phyloP scores from a whole-genome alignment of 2,797 vertebrate species.

The Megalops cyprinoides region DNA sequence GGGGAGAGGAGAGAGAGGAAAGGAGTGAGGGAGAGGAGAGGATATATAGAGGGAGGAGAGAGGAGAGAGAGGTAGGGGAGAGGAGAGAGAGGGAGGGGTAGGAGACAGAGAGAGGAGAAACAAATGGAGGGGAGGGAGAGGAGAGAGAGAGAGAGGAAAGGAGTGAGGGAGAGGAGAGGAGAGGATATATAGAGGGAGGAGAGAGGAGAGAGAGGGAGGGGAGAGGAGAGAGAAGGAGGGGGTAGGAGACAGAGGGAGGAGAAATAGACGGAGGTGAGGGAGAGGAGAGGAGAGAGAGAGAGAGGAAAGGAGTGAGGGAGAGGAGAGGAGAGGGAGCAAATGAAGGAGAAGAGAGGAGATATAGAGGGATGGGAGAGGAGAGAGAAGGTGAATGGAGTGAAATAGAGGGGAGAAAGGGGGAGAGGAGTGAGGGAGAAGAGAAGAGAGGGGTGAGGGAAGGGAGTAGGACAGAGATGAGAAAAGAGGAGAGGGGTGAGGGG shows the following conservation, averaged over 20 bases:
- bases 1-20: background rate
- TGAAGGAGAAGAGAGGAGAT: too few species aligned
- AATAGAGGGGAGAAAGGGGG: too few species aligned
- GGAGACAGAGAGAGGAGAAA: background rate
- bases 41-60: background rate
- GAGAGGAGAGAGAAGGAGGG: too few species aligned
- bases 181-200: background rate
- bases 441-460: too few species aligned
- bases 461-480: too few species aligned
- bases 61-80: background rate
- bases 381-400: too few species aligned
- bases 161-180: background rate
- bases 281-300: background rate
- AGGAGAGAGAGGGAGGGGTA: background rate
- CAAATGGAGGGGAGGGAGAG: background rate
- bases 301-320: background rate
- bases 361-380: background rate
- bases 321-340: too few species aligned
- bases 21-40: background rate
- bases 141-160: background rate
- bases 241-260: background rate
- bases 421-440: background rate
- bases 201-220: background rate
- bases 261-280: background rate
- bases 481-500: background rate